Evolutionary conservation across 2,113 vertebrate species (phyloP), one percentile per base, ranked within the genome.

Genomic region (Microcebus tavaratra): DNA sequence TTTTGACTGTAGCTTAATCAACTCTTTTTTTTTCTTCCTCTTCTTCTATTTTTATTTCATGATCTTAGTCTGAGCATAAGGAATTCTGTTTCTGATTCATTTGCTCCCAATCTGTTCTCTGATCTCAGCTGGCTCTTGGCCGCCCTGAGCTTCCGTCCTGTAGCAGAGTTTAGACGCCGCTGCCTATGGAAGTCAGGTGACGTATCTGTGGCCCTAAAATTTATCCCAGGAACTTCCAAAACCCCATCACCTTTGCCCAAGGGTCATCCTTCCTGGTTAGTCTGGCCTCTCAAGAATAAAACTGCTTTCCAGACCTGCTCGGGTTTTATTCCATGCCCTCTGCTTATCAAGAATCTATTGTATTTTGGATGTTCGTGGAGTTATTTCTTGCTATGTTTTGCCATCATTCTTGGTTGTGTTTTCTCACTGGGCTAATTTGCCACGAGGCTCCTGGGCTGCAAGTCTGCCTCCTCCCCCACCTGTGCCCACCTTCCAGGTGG

Each of bases 161-260:
- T 0, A 27, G 29, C 11, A 8, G 10, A 2, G 0, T 42, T 45
- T 4, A 23, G 29, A 68, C 1, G 0, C 2, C 1, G 0, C 42
- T 36, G 31, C 20, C 12, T 0, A 0, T 4, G 34, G 53, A 59
- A 3, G 14, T 4, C 4, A 1, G 0, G 0, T 10, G n/a, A 48
- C 0, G 2, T 0, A 5, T 72, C 79, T 13, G 57, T 6, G 57
- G 39, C 63, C 79, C 31, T 34, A 7, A 12, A 27, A 23, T 2
- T 25, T 1, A 20, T 67, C 70, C 36, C 1, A 6, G 36, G 59
- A 18, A 39, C 13, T 2, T 18, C 53, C 23, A 0, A 23, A 13
- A 10, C 14, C 18, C 61, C 7, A 3, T 15, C 3, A 1, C 13
- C 8, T 3, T 31, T 12, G 29, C 65, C 34, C 4, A 8, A 25